phyloP scores from a whole-genome alignment of 92 coral and sea anemone genomes.

The Parazoanthus swiftii region DNA sequence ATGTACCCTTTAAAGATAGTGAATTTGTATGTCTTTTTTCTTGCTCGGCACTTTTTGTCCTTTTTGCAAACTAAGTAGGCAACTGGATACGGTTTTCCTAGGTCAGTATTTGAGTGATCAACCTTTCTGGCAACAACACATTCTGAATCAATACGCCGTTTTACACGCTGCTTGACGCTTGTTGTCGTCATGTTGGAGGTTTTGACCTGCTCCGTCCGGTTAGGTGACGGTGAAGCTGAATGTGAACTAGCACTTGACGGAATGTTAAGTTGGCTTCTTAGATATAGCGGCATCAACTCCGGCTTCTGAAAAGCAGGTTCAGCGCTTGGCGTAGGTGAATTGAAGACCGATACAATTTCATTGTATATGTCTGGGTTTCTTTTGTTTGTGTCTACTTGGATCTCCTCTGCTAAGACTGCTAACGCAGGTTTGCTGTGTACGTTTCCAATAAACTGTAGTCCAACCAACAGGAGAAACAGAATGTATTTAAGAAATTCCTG shows the following conservation, averaged over 20 bases:
- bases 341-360: neutral
- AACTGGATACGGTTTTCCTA: neutral
- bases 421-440: neutral
- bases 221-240: neutral
- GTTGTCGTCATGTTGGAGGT: neutral
- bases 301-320: neutral
- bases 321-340: neutral
- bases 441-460: neutral
- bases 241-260: neutral
- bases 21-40: neutral
- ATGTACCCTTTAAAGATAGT: neutral
- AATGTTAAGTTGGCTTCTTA: neutral
- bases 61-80: neutral
- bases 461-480: neutral
- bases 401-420: neutral
- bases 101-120: neutral
- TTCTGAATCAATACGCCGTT: conserved; percentile 3
- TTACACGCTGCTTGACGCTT: neutral
- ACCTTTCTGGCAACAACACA: neutral
- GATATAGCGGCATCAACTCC: neutral
- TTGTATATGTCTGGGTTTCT: neutral
- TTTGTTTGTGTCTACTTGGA: neutral
- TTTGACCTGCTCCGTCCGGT: neutral
- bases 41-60: conserved; percentile 18
- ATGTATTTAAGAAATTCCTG: neutral